A percentile compares a stretch with the other conserved stretches of the same genome.
Conservation (phyloP, 2,888 invertebrate species). For the Celastrina argiolus region DNA sequence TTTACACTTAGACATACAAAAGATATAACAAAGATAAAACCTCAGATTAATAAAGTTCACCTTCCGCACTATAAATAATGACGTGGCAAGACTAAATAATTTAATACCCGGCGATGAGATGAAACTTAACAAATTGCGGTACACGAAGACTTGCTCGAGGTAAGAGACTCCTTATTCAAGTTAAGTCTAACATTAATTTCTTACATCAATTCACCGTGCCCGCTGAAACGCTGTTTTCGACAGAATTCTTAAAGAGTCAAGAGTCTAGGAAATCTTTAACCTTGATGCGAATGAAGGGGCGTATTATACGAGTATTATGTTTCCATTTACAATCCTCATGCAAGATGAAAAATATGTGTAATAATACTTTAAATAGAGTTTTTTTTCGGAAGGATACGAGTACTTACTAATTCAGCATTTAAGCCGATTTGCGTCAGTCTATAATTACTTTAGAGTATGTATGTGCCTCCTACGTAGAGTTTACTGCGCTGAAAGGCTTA, state of each 20-base stretch:
- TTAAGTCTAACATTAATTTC: neutral
- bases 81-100: constrained; percentile 10
- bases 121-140: constrained; percentile 16
- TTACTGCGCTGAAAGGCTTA: no score
- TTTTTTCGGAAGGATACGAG: no score
- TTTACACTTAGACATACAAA: no score
- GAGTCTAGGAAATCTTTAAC: neutral
- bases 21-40: neutral
- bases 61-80: neutral
- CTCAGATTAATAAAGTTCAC: neutral
- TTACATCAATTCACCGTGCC: neutral
- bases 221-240: neutral
- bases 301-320: no score
- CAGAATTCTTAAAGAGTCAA: neutral
- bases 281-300: neutral
- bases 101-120: constrained; percentile 8
- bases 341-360: no score
- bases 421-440: no score
- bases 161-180: constrained; percentile 1
- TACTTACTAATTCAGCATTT: no score
- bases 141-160: neutral
- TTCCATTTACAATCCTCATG: no score
- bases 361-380: no score
- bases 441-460: no score
- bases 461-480: no score